Evolutionary conservation across 2,888 invertebrate genomes (phyloP).

Genomic region (Psococerastis gibbosa): DNA sequence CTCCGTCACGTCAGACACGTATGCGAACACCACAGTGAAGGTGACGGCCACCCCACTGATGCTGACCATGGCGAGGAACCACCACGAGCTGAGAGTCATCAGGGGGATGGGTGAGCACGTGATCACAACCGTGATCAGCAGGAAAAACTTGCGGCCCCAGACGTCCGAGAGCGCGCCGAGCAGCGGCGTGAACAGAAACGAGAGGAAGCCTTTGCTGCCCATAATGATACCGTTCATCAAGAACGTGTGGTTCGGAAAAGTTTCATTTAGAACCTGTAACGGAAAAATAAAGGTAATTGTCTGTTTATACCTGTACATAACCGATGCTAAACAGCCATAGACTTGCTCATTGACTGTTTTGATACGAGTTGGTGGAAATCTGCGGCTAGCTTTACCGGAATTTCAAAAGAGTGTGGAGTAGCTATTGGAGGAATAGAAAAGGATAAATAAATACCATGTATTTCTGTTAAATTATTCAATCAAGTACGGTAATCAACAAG

Average conservation of each 20-base stretch:
- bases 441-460: too few relatives aligned
- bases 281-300: too few relatives aligned
- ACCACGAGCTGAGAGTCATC: conserved; percentile 98
- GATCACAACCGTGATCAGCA: conserved; percentile 93
- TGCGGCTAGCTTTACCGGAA: too few relatives aligned
- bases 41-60: conserved; percentile 98
- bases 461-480: too few relatives aligned
- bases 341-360: too few relatives aligned
- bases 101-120: conserved; percentile 97
- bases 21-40: conserved; percentile 97
- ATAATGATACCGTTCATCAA: conserved; percentile 99
- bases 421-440: too few relatives aligned
- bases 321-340: too few relatives aligned
- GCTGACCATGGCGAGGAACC: conserved; percentile 99
- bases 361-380: too few relatives aligned
- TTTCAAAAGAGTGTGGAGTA: too few relatives aligned
- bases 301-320: too few relatives aligned
- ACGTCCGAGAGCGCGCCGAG: conserved; percentile 96
- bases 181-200: conserved; percentile 91
- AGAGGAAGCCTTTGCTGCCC: conserved; percentile 94
- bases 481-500: too few relatives aligned
- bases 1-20: conserved; percentile 97
- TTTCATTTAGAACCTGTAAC: conserved; percentile 71
- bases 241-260: conserved; percentile 97
- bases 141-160: conserved; percentile 95